phyloP scores from a whole-genome alignment of 2,888 invertebrate genomes.

The Ecliptopera silaceata region DNA sequence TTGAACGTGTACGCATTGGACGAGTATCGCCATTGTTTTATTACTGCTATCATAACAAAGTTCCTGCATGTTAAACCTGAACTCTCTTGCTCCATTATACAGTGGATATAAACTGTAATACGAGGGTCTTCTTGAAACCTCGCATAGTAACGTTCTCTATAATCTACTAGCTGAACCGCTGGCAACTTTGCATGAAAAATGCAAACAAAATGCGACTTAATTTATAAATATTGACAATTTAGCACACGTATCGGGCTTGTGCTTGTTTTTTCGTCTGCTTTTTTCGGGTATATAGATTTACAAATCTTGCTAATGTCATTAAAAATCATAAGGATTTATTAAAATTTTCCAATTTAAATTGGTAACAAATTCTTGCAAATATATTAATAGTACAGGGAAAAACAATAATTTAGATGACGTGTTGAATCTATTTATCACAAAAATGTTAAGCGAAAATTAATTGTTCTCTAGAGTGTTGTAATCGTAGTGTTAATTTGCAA shows the following conservation, averaged over 20 bases:
- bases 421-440: slow-evolving; percentile 35
- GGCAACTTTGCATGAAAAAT: too few species aligned
- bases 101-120: slow-evolving; percentile 18
- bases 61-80: slow-evolving; percentile 30
- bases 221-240: too few species aligned
- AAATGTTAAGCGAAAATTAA: slow-evolving; percentile 55
- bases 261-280: too few species aligned
- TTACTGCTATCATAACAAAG: slow-evolving; percentile 43
- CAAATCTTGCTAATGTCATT: too few species aligned
- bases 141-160: neutral
- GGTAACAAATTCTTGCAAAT: too few species aligned
- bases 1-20: slow-evolving; percentile 55
- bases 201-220: too few species aligned
- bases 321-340: too few species aligned
- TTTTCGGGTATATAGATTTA: too few species aligned
- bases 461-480: slow-evolving; percentile 45
- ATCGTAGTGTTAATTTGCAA: slow-evolving; percentile 49
- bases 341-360: too few species aligned
- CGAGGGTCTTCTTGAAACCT: neutral
- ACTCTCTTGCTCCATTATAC: slow-evolving; percentile 24
- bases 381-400: too few species aligned
- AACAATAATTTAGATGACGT: neutral
- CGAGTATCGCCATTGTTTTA: slow-evolving; percentile 64
- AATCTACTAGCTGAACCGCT: neutral
- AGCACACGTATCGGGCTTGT: too few species aligned